phyloP scores from a whole-genome alignment of 2,888 invertebrate genomes.

The Glaucopsyche alexis region DNA sequence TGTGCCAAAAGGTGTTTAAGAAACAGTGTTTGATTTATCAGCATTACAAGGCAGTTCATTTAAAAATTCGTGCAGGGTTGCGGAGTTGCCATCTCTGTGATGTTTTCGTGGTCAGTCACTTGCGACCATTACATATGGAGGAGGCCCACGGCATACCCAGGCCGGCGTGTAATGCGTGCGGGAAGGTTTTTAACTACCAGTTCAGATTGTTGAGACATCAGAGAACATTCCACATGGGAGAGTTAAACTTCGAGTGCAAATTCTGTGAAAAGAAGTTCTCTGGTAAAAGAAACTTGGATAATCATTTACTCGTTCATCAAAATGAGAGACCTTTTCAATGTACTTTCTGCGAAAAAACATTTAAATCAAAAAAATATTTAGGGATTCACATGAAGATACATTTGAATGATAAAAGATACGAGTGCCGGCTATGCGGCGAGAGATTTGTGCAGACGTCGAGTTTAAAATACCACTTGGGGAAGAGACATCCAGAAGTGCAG shows the following conservation, averaged over 20 bases:
- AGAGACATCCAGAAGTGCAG: constrained; percentile 40
- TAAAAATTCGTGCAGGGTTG: not conserved
- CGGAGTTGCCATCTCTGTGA: not conserved
- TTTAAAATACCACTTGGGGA: constrained; percentile 46
- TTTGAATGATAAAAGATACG: constrained; percentile 45
- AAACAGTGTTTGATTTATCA: not conserved
- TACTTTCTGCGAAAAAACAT: not conserved
- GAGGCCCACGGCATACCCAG: no score
- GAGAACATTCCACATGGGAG: not conserved
- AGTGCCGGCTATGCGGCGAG: constrained; percentile 48
- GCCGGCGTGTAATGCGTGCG: no score
- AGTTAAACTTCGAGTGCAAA: not conserved
- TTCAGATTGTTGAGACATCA: not conserved
- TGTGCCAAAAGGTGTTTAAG: not conserved
- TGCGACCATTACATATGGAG: no score
- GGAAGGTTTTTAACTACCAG: no score
- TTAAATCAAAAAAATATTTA: not conserved
- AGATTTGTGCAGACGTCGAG: constrained; percentile 48
- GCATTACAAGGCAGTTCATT: not conserved
- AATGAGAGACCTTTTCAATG: not conserved
- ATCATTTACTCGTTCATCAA: not conserved
- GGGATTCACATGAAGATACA: constrained; percentile 43
- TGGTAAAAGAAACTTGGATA: not conserved
- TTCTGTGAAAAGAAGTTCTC: not conserved
- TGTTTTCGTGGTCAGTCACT: no score